These are phyloP conservation scores for Zaprionus inermis DNA, from an alignment of 1,140 invertebrate species.

Conservation along the genomic window DNA sequence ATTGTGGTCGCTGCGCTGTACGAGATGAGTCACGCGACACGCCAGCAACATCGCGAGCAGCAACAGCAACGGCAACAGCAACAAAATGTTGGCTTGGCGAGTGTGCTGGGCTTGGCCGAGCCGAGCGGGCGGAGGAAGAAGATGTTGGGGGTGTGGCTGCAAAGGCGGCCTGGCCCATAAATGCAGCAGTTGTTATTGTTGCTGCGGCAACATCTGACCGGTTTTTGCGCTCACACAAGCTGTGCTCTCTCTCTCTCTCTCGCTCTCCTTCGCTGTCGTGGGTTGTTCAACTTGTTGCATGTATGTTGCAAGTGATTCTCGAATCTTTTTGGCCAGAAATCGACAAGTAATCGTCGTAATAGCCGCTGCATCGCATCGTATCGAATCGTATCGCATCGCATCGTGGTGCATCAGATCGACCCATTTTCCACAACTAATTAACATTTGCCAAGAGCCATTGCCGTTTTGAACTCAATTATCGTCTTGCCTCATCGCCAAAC, in stretches of 20 bases:
- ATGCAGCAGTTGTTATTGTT: constrained; percentile 1
- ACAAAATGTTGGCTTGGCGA: neutral
- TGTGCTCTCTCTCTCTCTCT: constrained; percentile 2
- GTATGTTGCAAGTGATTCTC: constrained; percentile 52
- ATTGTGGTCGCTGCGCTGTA: constrained; percentile 4
- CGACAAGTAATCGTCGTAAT: constrained; percentile 38
- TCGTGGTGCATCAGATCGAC: constrained; percentile 52
- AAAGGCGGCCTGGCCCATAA: constrained; percentile 43
- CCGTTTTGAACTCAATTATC: constrained; percentile 77
- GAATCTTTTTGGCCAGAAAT: constrained; percentile 26
- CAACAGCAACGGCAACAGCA: constrained; percentile 22
- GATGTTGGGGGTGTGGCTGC: constrained; percentile 33
- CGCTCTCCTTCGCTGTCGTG: constrained; percentile 1
- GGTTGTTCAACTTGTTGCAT: constrained; percentile 61
- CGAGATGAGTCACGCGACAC: constrained; percentile 49
- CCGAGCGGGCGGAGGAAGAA: constrained; percentile 28
- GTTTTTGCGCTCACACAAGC: constrained; percentile 23
- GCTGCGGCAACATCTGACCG: constrained; percentile 31
- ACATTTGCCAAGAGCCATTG: constrained; percentile 73
- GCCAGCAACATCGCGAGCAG: constrained; percentile 20
- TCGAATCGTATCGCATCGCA: constrained; percentile 6
- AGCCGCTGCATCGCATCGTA: constrained; percentile 28
- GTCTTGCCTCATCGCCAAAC: constrained; percentile 68
- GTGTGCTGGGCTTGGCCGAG: constrained; percentile 12
- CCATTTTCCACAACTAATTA: constrained; percentile 78